Percentiles rank a stretch among this genome's conserved stretches.
These are phyloP conservation scores for Lepidocyrtoides sp. DNA, from an alignment of 2,888 invertebrate genomes.

Conservation along the genomic window DNA sequence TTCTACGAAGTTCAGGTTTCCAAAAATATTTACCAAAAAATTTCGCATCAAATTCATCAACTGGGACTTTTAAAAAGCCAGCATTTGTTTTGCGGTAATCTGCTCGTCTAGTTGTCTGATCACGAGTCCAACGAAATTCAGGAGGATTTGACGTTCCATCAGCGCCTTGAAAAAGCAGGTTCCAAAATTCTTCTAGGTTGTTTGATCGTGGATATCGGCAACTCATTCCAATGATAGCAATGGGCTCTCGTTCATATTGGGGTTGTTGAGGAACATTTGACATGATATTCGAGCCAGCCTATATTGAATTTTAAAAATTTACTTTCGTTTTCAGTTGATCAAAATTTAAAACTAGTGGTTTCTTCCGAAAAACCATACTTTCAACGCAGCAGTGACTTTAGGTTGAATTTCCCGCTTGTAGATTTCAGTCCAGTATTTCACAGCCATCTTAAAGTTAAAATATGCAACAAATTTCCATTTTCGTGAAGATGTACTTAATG, in stretches of 20 bases:
- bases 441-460: constrained; percentile 34
- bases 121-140: constrained; percentile 50
- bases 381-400: neutral
- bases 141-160: constrained; percentile 37
- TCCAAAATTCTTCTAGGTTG: constrained; percentile 66
- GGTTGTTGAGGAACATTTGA: neutral
- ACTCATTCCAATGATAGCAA: constrained; percentile 73
- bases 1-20: too few relatives aligned
- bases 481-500: too few relatives aligned
- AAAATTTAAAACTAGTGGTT: neutral
- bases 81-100: constrained; percentile 59
- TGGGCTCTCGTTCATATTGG: constrained; percentile 47
- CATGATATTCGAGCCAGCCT: neutral
- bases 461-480: too few relatives aligned
- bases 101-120: neutral
- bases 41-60: constrained; percentile 71
- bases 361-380: neutral
- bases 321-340: neutral
- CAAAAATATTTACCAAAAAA: constrained; percentile 77
- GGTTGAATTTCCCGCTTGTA: neutral
- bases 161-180: constrained; percentile 35
- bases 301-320: too few relatives aligned
- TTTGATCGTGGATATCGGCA: constrained; percentile 66
- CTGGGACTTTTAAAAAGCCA: constrained; percentile 68
- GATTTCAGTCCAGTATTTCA: constrained; percentile 51